Percentiles rank a stretch among this genome's conserved stretches.
These are phyloP conservation scores for Miniopterus natalensis DNA, from an alignment of 2,113 vertebrate species.

Conservation along the genomic window DNA sequence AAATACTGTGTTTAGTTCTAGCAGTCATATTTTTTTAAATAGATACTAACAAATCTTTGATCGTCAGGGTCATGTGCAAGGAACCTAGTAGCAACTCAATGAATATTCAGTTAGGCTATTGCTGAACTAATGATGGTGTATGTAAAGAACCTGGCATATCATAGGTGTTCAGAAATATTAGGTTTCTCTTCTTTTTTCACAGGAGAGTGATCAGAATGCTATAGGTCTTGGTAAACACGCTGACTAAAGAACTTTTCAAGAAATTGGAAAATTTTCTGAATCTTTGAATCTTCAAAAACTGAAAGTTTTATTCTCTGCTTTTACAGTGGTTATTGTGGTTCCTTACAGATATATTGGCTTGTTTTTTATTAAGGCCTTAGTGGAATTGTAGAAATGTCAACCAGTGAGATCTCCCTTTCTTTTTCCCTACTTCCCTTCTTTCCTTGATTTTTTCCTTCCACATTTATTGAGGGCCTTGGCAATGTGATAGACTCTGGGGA, in stretches of 20 bases:
- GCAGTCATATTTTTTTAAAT: background rate
- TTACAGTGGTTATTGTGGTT: background rate
- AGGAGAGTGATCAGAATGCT: background rate
- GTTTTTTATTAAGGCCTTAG: background rate
- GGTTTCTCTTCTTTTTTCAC: background rate
- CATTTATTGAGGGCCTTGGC: background rate
- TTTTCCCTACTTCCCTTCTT: background rate
- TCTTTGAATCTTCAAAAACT: background rate
- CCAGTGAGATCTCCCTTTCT: background rate
- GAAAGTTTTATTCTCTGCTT: background rate
- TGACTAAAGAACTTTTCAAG: background rate
- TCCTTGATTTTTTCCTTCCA: background rate
- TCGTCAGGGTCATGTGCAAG: background rate
- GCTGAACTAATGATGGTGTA: background rate
- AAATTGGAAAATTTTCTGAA: slow-evolving; percentile 23
- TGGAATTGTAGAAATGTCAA: slow-evolving; percentile 48
- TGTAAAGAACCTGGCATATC: background rate
- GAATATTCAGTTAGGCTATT: background rate
- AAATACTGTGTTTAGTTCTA: background rate
- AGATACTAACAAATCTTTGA: background rate
- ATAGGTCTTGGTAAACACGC: background rate
- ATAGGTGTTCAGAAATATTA: background rate
- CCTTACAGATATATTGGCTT: background rate
- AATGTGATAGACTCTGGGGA: slow-evolving; percentile 5
- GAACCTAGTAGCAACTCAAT: background rate